Conservation (phyloP, 2,797 vertebrate species). For the Aulostomus chinensis region DNA sequence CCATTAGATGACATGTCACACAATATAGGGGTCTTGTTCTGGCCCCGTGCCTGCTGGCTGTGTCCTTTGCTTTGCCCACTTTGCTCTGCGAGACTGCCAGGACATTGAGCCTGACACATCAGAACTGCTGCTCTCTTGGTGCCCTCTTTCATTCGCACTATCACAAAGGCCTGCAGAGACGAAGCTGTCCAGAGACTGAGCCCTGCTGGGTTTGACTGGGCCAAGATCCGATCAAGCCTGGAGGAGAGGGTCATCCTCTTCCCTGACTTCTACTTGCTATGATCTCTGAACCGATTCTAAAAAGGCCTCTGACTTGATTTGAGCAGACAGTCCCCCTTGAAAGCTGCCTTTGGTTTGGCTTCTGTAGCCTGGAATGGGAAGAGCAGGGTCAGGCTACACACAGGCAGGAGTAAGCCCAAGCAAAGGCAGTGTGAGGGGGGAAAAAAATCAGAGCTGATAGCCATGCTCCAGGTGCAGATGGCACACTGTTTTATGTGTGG, state of each 20-base stretch:
- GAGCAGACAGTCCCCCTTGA: slow-evolving; percentile 82
- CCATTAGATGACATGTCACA: slow-evolving; percentile 80
- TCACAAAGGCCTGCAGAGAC: slow-evolving; percentile 83
- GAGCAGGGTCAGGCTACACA: slow-evolving; percentile 80
- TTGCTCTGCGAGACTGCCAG: slow-evolving; percentile 78
- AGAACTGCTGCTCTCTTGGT: slow-evolving; percentile 80
- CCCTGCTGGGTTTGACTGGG: slow-evolving; percentile 81
- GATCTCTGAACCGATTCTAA: slow-evolving; percentile 83
- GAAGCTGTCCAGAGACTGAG: slow-evolving; percentile 78
- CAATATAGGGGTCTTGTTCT: slow-evolving; percentile 76
- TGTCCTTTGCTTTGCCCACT: slow-evolving; percentile 82
- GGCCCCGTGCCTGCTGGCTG: slow-evolving; percentile 77
- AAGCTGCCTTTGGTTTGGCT: slow-evolving; percentile 83
- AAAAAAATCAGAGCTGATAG: slow-evolving; percentile 65
- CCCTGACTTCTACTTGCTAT: slow-evolving; percentile 82
- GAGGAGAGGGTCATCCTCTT: slow-evolving; percentile 82
- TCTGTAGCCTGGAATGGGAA: slow-evolving; percentile 79
- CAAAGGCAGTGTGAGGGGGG: slow-evolving; percentile 49
- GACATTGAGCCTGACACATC: slow-evolving; percentile 82
- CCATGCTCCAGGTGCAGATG: slow-evolving; percentile 82
- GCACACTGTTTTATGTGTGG: slow-evolving; percentile 82
- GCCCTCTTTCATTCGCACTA: slow-evolving; percentile 82
- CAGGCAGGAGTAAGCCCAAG: slow-evolving; percentile 72
- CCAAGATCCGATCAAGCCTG: slow-evolving; percentile 84
- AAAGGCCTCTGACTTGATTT: slow-evolving; percentile 83